phyloP scores from a whole-genome alignment of 2,113 vertebrate genomes.

The Nothoprocta perdicaria region DNA sequence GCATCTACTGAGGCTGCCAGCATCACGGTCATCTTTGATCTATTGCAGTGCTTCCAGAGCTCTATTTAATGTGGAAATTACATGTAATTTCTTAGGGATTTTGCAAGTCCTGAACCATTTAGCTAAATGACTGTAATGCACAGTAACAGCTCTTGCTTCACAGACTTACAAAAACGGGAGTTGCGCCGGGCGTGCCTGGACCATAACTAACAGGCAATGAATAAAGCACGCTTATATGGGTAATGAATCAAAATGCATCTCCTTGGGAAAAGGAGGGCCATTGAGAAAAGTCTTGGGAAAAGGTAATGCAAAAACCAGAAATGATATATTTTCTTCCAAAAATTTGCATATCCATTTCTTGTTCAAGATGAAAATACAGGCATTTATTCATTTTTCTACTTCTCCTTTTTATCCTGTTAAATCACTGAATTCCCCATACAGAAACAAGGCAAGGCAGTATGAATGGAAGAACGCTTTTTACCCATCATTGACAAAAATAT shows the following conservation, averaged over 20 bases:
- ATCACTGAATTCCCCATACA: not conserved
- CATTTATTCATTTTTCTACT: not conserved
- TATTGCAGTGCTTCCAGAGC: not conserved
- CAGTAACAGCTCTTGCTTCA: not conserved
- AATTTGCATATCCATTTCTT: not conserved
- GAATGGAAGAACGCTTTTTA: not conserved
- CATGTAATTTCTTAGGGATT: not conserved
- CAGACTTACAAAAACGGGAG: conserved; percentile 22
- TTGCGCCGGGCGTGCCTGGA: not conserved
- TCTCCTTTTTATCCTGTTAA: not conserved
- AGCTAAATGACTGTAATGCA: not conserved
- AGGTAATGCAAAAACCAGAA: not conserved
- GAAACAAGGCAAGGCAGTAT: not conserved
- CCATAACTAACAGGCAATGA: not conserved
- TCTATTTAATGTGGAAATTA: not conserved
- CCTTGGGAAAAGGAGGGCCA: not conserved
- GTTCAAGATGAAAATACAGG: not conserved
- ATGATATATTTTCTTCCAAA: not conserved
- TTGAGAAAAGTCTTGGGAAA: not conserved
- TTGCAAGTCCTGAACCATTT: not conserved
- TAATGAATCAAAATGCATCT: not conserved
- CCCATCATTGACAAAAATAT: not conserved
- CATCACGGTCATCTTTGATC: not conserved
- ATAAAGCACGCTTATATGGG: not conserved
- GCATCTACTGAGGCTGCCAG: not conserved